phyloP scores from a whole-genome alignment of 2,113 vertebrate species.

The Colossoma macropomum region DNA sequence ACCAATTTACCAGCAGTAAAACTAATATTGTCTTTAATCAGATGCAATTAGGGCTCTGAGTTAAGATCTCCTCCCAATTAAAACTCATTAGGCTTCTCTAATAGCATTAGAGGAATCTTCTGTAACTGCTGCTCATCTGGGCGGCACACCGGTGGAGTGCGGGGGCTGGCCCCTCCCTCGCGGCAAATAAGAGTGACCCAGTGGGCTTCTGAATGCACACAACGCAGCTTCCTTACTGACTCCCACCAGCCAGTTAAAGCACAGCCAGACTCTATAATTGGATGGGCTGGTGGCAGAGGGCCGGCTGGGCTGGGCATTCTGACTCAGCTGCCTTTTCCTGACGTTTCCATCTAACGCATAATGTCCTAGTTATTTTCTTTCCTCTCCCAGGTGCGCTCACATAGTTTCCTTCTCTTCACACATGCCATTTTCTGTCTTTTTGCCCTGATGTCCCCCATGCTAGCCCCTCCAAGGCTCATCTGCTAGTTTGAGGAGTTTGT shows the following conservation, averaged over 20 bases:
- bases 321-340: conserved; percentile 12
- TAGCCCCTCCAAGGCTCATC: background rate
- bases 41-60: conserved; percentile 81
- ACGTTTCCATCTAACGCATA: background rate
- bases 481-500: too few relatives aligned
- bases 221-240: conserved; percentile 29
- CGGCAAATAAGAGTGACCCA: conserved; percentile 47
- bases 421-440: background rate
- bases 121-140: conserved; percentile 69
- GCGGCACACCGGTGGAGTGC: conserved; percentile 48
- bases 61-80: conserved; percentile 85
- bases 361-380: conserved; percentile 43
- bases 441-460: background rate
- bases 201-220: conserved; percentile 38
- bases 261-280: conserved; percentile 51
- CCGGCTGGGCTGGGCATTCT: conserved; percentile 28
- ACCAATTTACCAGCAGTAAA: conserved; percentile 79
- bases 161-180: conserved; percentile 17
- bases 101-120: conserved; percentile 75
- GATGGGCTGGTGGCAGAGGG: conserved; percentile 38
- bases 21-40: conserved; percentile 86
- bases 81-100: conserved; percentile 79
- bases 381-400: background rate
- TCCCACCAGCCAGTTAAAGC: conserved; percentile 47
- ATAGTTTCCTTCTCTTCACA: conserved; percentile 1